phyloP scores from a whole-genome alignment of 2,113 vertebrate genomes.

The Otis tarda region DNA sequence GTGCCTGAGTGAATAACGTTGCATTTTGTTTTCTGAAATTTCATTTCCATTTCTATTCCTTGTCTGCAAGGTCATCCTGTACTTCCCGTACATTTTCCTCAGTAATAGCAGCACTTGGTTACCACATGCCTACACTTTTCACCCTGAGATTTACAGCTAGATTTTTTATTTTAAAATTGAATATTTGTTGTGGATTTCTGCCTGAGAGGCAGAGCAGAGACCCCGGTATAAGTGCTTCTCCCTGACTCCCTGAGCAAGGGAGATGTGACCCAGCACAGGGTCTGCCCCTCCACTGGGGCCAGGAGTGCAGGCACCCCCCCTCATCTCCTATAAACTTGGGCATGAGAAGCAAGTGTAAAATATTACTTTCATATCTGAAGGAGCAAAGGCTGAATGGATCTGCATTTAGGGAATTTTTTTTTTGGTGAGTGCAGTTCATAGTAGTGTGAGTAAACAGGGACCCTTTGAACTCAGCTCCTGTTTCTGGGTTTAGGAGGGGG shows the following conservation, averaged over 20 bases:
- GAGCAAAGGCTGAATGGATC: not conserved
- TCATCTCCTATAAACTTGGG: not conserved
- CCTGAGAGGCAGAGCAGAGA: not conserved
- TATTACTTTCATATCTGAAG: not conserved
- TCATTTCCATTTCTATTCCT: not conserved
- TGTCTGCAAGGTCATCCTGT: not conserved
- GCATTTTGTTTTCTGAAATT: not conserved
- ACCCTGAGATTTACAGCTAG: not conserved
- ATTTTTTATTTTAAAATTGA: not conserved
- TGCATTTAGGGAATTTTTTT: not conserved
- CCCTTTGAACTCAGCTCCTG: not conserved
- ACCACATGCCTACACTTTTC: not conserved
- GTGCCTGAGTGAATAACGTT: not conserved
- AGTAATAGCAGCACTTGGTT: not conserved
- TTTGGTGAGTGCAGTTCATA: not conserved
- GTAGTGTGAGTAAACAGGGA: not conserved
- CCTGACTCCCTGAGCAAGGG: not conserved
- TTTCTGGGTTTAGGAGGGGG: not conserved
- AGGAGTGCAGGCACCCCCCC: rapidly evolving
- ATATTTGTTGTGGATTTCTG: not conserved
- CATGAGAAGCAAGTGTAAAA: not conserved
- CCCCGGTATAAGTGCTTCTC: not conserved
- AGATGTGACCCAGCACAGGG: not conserved
- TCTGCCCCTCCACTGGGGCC: rapidly evolving
- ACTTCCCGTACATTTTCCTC: not conserved